Evolutionary conservation across 2,797 vertebrate species (phyloP).

Genomic region (Peromyscus melanophrys): DNA sequence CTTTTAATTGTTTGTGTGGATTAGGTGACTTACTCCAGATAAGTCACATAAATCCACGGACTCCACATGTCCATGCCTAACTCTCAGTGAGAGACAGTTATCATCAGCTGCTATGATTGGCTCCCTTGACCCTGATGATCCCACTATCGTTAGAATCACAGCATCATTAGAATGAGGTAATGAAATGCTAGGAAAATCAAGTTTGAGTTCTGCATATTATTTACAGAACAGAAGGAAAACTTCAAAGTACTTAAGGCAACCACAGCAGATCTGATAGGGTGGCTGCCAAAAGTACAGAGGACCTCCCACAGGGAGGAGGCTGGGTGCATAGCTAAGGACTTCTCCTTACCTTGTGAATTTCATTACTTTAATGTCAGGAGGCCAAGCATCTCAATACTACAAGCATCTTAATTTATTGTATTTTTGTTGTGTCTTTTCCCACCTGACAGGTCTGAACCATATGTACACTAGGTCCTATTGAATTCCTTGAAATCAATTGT

Average conservation of each 20-base stretch:
- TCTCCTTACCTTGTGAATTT: slow-evolving; percentile 33
- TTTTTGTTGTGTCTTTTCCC: slow-evolving; percentile 73
- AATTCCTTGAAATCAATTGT: slow-evolving; percentile 75
- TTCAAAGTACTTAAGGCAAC: not conserved
- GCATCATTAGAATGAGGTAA: not conserved
- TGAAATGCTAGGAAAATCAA: slow-evolving; percentile 41
- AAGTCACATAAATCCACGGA: slow-evolving; percentile 20
- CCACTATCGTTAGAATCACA: not conserved
- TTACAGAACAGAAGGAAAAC: slow-evolving; percentile 39
- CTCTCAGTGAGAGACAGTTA: not conserved
- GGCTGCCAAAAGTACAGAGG: not conserved
- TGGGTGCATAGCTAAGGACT: not conserved
- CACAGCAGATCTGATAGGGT: not conserved
- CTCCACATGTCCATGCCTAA: not conserved
- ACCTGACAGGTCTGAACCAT: slow-evolving; percentile 64
- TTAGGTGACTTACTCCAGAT: not conserved
- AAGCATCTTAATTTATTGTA: slow-evolving; percentile 48
- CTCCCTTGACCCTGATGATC: not conserved
- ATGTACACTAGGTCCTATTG: not conserved
- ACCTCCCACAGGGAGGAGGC: slow-evolving; percentile 37
- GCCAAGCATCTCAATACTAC: slow-evolving; percentile 28
- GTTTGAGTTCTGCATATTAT: not conserved
- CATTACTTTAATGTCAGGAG: slow-evolving; percentile 39
- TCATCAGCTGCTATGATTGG: not conserved
- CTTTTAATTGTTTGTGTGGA: slow-evolving; percentile 39